Evolutionary conservation across 1,140 invertebrate genomes (phyloP), one percentile per base, ranked within the genome.

Genomic region (Orius insidiosus): DNA sequence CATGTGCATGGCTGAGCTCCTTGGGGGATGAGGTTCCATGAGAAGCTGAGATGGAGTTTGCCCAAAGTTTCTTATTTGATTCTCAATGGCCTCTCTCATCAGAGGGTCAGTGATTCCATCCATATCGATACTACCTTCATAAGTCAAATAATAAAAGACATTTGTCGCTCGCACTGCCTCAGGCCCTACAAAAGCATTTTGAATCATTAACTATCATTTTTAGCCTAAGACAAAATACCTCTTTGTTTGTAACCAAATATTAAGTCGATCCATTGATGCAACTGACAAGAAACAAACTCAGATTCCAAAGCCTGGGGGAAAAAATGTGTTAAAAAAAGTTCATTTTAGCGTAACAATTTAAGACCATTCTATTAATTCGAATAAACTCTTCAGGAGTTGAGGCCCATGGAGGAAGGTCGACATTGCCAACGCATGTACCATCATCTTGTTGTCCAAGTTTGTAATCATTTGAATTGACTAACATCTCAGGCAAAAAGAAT

Each of bases 221-320:
- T n/a, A n/a, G n/a, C n/a, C n/a, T n/a, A n/a, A n/a, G n/a, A n/a
- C n/a, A n/a, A n/a, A n/a, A 7, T 64, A 84, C 85, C 93, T 74
- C 86, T 76, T 64, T 99, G 96, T 65, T 98, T 98, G 63, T 98
- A 99, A 42, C 96, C 96, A 65, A 98, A 99, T 57, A 98, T 96
- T 40, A 99, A 70, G 68, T 99, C 96, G 54, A 99, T 98, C 96
- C 96, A 99, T 62, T 98, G 93, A 61, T 99, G 95, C 46, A 99
- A 72, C 68, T 98, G 95, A 63, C 94, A 98, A 31, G 90, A 97
- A 1, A 99, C 96, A 60, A 98, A 94, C 64, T 99, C 96, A 0
- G 93, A 98, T 63, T 99, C 96, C 33, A 99, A 68, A 2, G 95
- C 94, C 79, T 84, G 55, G 16, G 60, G 51, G 42, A 32, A 10